phyloP scores from a whole-genome alignment of 2,113 vertebrate genomes.

The Leptobrachium ailaonicum region DNA sequence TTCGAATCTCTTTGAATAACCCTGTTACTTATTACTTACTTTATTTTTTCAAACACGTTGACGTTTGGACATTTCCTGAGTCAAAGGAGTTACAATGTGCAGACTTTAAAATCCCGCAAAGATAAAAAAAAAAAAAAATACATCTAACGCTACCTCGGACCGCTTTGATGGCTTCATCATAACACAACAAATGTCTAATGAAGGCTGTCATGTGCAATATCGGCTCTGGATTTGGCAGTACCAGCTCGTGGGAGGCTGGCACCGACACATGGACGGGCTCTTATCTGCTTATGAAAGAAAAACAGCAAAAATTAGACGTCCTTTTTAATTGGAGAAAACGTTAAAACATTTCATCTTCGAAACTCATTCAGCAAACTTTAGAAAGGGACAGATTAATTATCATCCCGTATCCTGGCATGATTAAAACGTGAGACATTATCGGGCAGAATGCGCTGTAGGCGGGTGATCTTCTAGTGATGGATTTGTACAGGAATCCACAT shows the following conservation, averaged over 20 bases:
- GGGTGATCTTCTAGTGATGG: neutral
- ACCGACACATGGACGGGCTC: neutral
- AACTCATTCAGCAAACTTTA: constrained; percentile 7
- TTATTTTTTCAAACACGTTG: no score
- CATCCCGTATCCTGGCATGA: neutral
- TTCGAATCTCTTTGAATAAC: no score
- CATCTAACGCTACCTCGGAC: constrained; percentile 1
- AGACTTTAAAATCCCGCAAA: no score
- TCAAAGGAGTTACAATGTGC: no score
- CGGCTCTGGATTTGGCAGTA: constrained; percentile 7
- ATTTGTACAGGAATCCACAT: neutral
- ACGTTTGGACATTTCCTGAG: no score
- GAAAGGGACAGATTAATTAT: neutral
- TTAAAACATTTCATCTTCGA: neutral
- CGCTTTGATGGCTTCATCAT: neutral
- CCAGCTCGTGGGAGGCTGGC: neutral
- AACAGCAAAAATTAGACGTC: constrained; percentile 20
- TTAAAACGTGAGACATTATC: no score
- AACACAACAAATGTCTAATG: constrained; percentile 15
- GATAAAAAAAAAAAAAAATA: constrained; percentile 3
- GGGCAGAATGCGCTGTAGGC: neutral
- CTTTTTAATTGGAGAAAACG: constrained; percentile 3
- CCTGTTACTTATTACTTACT: no score
- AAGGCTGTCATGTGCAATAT: neutral
- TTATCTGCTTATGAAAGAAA: neutral